These are phyloP conservation scores for Clarias pachynema DNA, from an alignment of 2,797 vertebrate species.

Conservation along the genomic window DNA sequence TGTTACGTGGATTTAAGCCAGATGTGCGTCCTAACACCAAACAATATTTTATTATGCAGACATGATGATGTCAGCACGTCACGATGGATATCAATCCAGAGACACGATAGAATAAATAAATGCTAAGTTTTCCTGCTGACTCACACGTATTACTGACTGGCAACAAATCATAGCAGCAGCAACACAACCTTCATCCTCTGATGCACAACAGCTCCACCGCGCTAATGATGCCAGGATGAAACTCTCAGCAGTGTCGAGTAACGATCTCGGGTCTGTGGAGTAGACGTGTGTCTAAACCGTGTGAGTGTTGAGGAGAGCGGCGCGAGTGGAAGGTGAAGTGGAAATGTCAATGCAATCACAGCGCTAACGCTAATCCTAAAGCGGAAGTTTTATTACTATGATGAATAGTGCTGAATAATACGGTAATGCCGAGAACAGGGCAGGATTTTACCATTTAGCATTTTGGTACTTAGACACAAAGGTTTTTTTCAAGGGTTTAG, in stretches of 20 bases:
- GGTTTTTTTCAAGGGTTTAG: neutral
- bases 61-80: conserved; percentile 13
- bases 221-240: conserved; percentile 26
- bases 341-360: neutral
- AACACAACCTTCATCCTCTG: conserved; percentile 47
- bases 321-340: neutral
- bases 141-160: conserved; percentile 51
- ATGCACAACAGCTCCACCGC: conserved; percentile 29
- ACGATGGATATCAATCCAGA: neutral
- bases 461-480: neutral
- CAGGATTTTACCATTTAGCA: neutral
- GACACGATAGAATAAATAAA: conserved; percentile 4
- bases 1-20: neutral
- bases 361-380: neutral
- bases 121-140: conserved; percentile 53
- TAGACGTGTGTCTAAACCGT: conserved; percentile 10
- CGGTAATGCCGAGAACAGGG: neutral
- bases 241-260: conserved; percentile 26
- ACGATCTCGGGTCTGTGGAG: neutral
- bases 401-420: neutral
- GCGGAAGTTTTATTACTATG: neutral
- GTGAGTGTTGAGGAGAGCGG: neutral
- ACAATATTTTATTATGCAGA: neutral
- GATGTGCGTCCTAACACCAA: neutral
- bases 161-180: conserved; percentile 49